Percentiles rank a stretch among this genome's conserved stretches.
Evolutionary conservation across 2,797 vertebrate genomes (phyloP).

Genomic region (Smutsia temminckii): DNA sequence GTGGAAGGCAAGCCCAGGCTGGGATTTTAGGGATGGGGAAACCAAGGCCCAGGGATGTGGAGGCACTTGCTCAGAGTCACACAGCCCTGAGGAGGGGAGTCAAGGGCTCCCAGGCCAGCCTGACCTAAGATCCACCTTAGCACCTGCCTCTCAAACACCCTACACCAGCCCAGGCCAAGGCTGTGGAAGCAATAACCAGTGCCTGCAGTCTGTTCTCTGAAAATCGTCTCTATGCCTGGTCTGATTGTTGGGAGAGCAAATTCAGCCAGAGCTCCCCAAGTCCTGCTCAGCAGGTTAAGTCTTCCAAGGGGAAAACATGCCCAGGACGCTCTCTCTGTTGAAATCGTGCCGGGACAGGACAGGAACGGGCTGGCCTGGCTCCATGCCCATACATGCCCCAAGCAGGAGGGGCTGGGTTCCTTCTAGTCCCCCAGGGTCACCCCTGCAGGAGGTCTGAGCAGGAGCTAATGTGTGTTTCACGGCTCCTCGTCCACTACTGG

Average conservation of each 20-base stretch:
- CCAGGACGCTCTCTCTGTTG: background rate
- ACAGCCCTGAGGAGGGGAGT: background rate
- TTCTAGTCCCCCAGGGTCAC: background rate
- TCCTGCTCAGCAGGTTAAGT: background rate
- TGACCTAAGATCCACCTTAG: background rate
- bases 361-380: background rate
- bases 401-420: background rate
- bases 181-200: background rate
- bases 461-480: background rate
- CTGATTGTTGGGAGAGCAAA: background rate
- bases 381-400: background rate
- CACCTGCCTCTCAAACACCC: too few species aligned
- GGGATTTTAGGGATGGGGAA: background rate
- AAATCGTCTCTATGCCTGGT: background rate
- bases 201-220: background rate
- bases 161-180: background rate
- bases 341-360: background rate
- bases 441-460: background rate
- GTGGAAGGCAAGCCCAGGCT: background rate
- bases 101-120: background rate
- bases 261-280: background rate
- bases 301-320: background rate
- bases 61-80: background rate
- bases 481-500: background rate
- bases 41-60: background rate